phyloP scores from a whole-genome alignment of 2,888 invertebrate species.

The Amiota minor region DNA sequence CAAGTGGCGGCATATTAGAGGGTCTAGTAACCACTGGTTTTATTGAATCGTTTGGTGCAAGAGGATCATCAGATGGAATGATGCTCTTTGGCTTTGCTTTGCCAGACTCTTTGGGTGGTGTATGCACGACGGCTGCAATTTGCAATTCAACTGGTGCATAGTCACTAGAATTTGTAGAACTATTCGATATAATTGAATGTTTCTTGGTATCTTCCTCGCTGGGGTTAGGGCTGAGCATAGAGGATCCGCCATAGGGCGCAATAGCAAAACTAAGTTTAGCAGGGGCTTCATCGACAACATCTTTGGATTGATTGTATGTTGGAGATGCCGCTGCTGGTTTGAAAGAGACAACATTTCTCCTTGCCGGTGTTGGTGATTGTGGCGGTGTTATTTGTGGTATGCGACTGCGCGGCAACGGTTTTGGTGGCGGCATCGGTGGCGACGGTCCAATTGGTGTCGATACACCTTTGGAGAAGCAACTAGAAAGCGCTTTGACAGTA shows the following conservation, averaged over 20 bases:
- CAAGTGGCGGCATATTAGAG: constrained; percentile 54
- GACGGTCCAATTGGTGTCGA: constrained; percentile 24
- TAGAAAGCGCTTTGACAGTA: constrained; percentile 65
- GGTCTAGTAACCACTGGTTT: constrained; percentile 48
- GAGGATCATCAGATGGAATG: constrained; percentile 41
- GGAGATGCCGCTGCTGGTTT: constrained; percentile 1
- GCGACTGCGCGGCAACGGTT: constrained; percentile 59
- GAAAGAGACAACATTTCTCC: constrained; percentile 29
- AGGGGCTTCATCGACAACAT: constrained; percentile 45
- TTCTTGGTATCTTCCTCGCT: constrained; percentile 10
- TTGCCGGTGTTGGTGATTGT: constrained; percentile 53
- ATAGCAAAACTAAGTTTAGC: background rate
- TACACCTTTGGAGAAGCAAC: constrained; percentile 56
- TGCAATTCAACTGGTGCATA: constrained; percentile 54
- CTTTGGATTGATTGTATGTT: constrained; percentile 28
- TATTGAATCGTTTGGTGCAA: constrained; percentile 57
- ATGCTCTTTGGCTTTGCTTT: constrained; percentile 15
- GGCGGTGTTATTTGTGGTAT: constrained; percentile 65
- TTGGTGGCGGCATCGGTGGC: constrained; percentile 44
- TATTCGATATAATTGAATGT: constrained; percentile 11
- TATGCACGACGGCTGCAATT: constrained; percentile 53
- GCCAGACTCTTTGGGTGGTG: constrained; percentile 45
- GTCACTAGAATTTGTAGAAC: constrained; percentile 48
- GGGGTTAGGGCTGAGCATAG: background rate
- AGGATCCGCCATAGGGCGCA: background rate